Conservation (phyloP, 2,797 vertebrate genomes). For the Sebastes umbrosus region DNA sequence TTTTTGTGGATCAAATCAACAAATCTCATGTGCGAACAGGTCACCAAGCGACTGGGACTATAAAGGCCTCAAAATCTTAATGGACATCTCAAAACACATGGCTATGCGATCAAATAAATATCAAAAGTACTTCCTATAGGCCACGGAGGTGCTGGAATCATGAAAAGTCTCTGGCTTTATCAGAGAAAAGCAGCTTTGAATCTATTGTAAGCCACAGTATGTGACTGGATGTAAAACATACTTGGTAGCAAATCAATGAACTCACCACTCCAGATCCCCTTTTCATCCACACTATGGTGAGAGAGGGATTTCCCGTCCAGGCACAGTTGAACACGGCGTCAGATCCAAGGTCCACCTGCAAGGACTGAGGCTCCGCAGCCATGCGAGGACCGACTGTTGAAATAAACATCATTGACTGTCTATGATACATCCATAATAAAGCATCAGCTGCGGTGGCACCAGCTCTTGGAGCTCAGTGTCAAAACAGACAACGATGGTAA, state of each 20-base stretch:
- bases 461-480: background rate
- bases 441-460: background rate
- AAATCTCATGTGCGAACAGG: constrained; percentile 28
- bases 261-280: constrained; percentile 96
- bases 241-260: background rate
- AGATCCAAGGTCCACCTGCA: constrained; percentile 95
- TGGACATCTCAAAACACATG: constrained; percentile 19
- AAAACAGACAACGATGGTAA: background rate
- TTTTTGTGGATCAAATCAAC: constrained; percentile 59
- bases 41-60: constrained; percentile 11
- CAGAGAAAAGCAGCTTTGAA: background rate
- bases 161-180: background rate
- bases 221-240: background rate
- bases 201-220: background rate
- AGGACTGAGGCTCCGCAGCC: constrained; percentile 93
- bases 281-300: constrained; percentile 99
- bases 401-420: constrained; percentile 13
- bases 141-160: background rate
- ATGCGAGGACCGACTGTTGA: constrained; percentile 93
- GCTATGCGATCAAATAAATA: background rate
- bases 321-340: constrained; percentile 96
- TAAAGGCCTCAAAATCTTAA: constrained; percentile 5
- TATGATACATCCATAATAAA: constrained; percentile 6
- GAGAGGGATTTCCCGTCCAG: constrained; percentile 97
- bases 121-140: background rate